These are phyloP conservation scores for Drosophila athabasca DNA, from an alignment of 1,140 invertebrate species.

Conservation along the genomic window DNA sequence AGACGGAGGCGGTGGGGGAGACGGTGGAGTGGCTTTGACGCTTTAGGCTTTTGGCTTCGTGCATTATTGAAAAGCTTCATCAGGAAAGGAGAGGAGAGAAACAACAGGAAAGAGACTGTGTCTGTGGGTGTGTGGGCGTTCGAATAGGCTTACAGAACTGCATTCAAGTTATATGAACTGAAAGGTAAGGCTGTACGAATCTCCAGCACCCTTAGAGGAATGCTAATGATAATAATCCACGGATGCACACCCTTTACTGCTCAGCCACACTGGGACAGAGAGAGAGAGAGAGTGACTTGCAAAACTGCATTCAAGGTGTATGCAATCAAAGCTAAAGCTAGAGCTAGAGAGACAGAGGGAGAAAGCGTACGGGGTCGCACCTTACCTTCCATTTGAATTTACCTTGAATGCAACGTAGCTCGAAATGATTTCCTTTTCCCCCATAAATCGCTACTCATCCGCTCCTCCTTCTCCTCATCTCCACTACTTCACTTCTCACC, in stretches of 20 bases:
- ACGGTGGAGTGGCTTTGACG: neutral
- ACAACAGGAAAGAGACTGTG: too few relatives aligned
- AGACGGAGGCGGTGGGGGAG: neutral
- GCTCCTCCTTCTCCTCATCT: too few relatives aligned
- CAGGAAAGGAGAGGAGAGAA: neutral
- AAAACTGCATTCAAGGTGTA: constrained; percentile 6
- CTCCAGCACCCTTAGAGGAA: too few relatives aligned
- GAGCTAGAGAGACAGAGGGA: constrained; percentile 4
- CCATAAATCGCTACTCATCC: too few relatives aligned
- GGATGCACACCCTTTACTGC: neutral
- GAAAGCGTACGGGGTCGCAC: neutral
- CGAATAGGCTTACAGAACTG: too few relatives aligned
- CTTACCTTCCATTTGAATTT: too few relatives aligned
- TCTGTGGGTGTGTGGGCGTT: neutral
- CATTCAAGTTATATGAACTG: too few relatives aligned
- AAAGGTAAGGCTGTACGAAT: too few relatives aligned
- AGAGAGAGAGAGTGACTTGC: constrained; percentile 2
- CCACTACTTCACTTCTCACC: too few relatives aligned
- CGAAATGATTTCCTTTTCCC: constrained; percentile 58
- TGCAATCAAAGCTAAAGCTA: too few relatives aligned
- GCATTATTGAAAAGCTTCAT: constrained; percentile 70
- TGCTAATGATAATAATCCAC: neutral
- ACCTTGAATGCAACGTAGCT: constrained; percentile 48
- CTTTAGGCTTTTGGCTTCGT: constrained; percentile 26
- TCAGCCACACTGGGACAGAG: constrained; percentile 9